Base-by-base conservation (phyloP, 1,140 invertebrate species). In the Heliconius hermathena region DNA sequence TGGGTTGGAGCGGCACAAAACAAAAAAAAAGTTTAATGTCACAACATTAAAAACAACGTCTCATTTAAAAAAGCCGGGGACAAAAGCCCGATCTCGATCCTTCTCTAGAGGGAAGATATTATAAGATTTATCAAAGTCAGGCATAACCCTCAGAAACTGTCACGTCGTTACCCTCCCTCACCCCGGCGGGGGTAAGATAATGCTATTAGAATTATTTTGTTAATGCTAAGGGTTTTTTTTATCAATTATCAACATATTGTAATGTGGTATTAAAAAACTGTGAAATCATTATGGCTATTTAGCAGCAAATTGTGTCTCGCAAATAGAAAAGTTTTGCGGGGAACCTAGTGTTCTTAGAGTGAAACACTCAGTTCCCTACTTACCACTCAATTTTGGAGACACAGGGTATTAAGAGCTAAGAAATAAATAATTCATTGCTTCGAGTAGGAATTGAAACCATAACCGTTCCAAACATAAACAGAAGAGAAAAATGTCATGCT, bases 41-140 rank as follows among this genome's bases (percentile, higher is more conserved):
- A 77, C 76, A 81, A 57, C 54, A 73, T 77, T 54, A 74, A 73
- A 74, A 81, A 73, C 70, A 77, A 77, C 60, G 46, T 77, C 57
- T 66, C 77, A 73, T 78, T 78, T 60, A 77, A 76, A 76, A 72
- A 77, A 9, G n/a, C 52, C 49, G 33, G 72, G 41, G 38, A 77
- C 76, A 71, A 77, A 77, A 38, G 77, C 76, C 38, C 8, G 54
- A 57, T 57, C 57, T n/a, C 26, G 20, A 71, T 33, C 52, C 74
- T 13, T 33, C 75, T 73, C 82, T 73, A 74, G 38, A 60, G 79
- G 72, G 75, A 73, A 73, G 76, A 76, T 85, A 80, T 85, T 81
- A 82, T 38, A 70, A 85, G 81, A 85, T 84, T 80, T 81, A 84
- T 85, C 81, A 85, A 85, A 84, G 82, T 85, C 84, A 78, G 77